Evolutionary conservation across 37 sponge, comb jelly and placozoan genomes (phyloP), one percentile per base, ranked within the genome.

Genomic region (Lycopodina hypogea): DNA sequence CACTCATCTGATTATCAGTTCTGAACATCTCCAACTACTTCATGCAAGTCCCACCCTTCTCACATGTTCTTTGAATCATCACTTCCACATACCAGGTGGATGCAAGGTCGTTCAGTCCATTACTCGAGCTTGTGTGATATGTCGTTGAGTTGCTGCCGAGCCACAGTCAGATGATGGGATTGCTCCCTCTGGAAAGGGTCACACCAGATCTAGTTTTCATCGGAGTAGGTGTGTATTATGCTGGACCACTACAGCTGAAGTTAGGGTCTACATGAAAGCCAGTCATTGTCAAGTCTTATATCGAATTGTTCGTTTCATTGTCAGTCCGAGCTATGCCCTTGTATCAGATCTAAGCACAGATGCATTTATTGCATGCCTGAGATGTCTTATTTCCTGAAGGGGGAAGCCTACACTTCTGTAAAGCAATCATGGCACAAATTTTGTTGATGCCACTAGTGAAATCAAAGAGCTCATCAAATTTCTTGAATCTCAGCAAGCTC

Each of bases 351-450:
- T 79, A 33, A 79, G 50, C 39, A 68, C 56, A 21, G 80, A 79
- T 41, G 80, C 78, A 61, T 77, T 77, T 32, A 56, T 75, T 56
- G 76, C 78, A 32, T 38, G 62, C 22, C 66, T 78, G 22, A 45
- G 67, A 32, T 50, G 78, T 23, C 63, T 78, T n/a, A n/a, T n/a
- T n/a, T n/a, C n/a, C n/a, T n/a, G n/a, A n/a, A n/a, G n/a, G n/a
- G n/a, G n/a, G n/a, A 34, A 78, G 28, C 33, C 62, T 61, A 57
- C 60, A 61, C 30, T 21, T 59, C 36, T 59, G 78, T 62, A n/a
- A n/a, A n/a, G n/a, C n/a, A n/a, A n/a, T n/a, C n/a, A n/a, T n/a
- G 71, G 81, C 32, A 66, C 81, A 28, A 80, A 80, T 69, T 80
- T 80, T 52, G 70, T 69, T 28, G 81, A 71, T 56, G 81, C 81